phyloP scores from a whole-genome alignment of 2,113 vertebrate species.

The Tricholaema leucomelas region DNA sequence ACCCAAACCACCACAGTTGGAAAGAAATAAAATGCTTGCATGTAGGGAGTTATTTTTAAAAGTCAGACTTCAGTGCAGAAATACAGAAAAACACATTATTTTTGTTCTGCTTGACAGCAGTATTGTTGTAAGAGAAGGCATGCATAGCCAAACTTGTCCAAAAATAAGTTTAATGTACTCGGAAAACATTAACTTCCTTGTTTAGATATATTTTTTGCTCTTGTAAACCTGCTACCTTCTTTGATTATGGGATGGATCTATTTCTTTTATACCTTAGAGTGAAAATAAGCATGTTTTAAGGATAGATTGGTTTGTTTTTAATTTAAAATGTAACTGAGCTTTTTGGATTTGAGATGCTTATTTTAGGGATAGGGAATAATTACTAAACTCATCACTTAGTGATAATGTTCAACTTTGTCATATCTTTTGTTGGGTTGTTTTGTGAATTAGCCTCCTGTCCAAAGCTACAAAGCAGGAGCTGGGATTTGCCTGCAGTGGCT shows the following conservation, averaged over 20 bases:
- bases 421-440: not conserved
- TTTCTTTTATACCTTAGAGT: not conserved
- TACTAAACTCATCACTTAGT: not conserved
- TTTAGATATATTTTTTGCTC: not conserved
- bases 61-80: not conserved
- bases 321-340: not conserved
- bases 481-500: not conserved
- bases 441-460: not conserved
- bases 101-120: constrained; percentile 44
- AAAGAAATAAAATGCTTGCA: not conserved
- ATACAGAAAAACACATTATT: constrained; percentile 4
- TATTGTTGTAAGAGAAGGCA: not conserved
- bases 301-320: not conserved
- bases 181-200: constrained; percentile 55
- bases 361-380: not conserved
- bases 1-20: too few relatives aligned
- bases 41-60: not conserved
- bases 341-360: not conserved
- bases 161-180: constrained; percentile 14
- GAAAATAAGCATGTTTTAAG: not conserved
- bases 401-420: not conserved
- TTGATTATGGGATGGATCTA: not conserved
- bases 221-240: not conserved
- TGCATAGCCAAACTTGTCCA: constrained; percentile 16
- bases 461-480: not conserved